Evolutionary conservation across 2,113 vertebrate species (phyloP).

Genomic region (Puntigrus tetrazona): DNA sequence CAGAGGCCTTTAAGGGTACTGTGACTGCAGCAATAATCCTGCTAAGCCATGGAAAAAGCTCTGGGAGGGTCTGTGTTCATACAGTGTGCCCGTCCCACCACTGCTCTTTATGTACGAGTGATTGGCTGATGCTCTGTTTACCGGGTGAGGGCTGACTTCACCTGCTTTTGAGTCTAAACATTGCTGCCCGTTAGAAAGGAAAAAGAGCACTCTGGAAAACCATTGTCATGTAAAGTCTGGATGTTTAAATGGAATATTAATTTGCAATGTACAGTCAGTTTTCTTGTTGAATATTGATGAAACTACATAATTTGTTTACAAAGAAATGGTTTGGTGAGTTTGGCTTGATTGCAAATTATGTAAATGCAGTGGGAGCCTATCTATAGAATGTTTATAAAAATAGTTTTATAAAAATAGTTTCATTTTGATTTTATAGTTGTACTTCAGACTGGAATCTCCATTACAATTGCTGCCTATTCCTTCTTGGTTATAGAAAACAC

Average conservation of each 20-base stretch:
- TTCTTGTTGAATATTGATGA: not conserved
- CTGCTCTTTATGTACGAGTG: not conserved
- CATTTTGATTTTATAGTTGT: not conserved
- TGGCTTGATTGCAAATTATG: not conserved
- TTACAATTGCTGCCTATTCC: no score
- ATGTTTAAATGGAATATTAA: not conserved
- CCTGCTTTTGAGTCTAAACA: not conserved
- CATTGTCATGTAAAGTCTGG: not conserved
- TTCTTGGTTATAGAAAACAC: not conserved
- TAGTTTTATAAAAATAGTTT: not conserved
- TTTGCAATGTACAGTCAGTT: not conserved
- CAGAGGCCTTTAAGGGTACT: conserved; percentile 46
- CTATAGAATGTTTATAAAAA: not conserved
- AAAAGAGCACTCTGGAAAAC: not conserved
- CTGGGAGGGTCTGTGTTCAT: not conserved
- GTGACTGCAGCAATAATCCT: conserved; percentile 10
- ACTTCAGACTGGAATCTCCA: no score
- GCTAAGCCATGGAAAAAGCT: not conserved
- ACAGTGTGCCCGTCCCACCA: not conserved
- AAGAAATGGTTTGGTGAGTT: not conserved
- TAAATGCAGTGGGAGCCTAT: not conserved
- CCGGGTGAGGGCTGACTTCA: not conserved
- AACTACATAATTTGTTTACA: not conserved
- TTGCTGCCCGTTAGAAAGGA: not conserved
- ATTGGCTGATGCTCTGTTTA: not conserved